phyloP scores from a whole-genome alignment of 2,113 vertebrate species.

The Limnothrissa miodon region DNA sequence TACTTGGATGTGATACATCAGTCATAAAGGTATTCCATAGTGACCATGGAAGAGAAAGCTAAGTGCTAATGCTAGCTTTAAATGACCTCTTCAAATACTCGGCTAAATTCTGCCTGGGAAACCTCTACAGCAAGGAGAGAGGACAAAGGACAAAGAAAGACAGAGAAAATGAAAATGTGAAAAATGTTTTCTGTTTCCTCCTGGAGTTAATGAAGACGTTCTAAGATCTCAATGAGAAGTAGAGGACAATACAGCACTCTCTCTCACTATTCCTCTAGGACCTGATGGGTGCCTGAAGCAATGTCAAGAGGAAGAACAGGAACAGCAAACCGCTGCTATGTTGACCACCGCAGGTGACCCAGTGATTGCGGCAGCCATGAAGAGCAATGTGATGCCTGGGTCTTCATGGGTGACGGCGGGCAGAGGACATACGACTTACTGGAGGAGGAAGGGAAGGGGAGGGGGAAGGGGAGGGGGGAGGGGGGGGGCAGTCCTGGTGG shows the following conservation, averaged over 20 bases:
- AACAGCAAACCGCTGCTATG: too few species aligned
- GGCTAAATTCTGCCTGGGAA: neutral
- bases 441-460: too few species aligned
- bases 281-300: neutral
- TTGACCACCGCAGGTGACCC: neutral
- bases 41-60: neutral
- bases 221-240: conserved; percentile 6
- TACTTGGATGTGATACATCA: neutral
- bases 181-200: neutral
- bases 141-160: neutral
- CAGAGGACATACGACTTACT: neutral
- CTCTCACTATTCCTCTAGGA: neutral
- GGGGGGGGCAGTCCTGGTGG: neutral
- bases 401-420: neutral
- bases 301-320: neutral
- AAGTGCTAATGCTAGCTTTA: neutral
- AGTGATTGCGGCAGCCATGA: neutral
- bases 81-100: neutral
- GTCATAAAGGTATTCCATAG: neutral
- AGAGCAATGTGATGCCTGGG: neutral
- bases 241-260: too few species aligned
- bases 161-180: neutral
- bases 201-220: neutral
- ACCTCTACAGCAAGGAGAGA: neutral
- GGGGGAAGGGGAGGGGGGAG: neutral